phyloP scores from a whole-genome alignment of 2,888 invertebrate species.

The Agonopterix heracliana region DNA sequence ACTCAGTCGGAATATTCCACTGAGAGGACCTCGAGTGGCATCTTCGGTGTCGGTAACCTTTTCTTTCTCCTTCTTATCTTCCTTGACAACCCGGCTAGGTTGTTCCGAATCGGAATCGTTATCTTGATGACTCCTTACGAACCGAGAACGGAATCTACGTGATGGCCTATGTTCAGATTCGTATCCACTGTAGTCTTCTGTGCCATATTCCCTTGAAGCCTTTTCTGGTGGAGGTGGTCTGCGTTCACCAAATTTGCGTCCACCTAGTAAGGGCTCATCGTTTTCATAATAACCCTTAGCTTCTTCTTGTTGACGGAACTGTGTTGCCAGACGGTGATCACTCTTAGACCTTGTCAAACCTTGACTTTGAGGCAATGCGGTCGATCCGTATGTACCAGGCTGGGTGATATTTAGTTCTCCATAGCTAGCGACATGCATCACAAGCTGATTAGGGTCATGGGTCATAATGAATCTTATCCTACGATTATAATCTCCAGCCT shows the following conservation, averaged over 20 bases:
- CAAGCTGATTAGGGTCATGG: constrained; percentile 94
- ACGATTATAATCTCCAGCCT: constrained; percentile 91
- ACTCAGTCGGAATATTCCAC: constrained; percentile 90
- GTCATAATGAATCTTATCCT: constrained; percentile 91
- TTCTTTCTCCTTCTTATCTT: constrained; percentile 78
- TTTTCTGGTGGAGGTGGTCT: constrained; percentile 71
- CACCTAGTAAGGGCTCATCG: constrained; percentile 83
- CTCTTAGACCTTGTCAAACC: constrained; percentile 95
- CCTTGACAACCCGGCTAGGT: constrained; percentile 78
- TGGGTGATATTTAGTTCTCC: constrained; percentile 91
- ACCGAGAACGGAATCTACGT: constrained; percentile 83
- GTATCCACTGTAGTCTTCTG: constrained; percentile 83
- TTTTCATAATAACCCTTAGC: constrained; percentile 78
- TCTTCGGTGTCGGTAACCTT: constrained; percentile 93
- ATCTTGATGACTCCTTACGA: constrained; percentile 80
- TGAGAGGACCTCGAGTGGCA: constrained; percentile 88
- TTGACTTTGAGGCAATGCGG: constrained; percentile 77
- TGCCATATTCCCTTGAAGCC: constrained; percentile 76
- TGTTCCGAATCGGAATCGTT: constrained; percentile 87
- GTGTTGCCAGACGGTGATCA: constrained; percentile 92
- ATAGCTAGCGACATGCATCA: constrained; percentile 90
- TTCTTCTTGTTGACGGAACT: constrained; percentile 92
- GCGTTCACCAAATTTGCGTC: constrained; percentile 87
- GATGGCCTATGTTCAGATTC: constrained; percentile 78
- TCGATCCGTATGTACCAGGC: constrained; percentile 76